Base-by-base conservation (phyloP, 37 sponge, comb jelly and placozoan genomes). In the Halisarca cf. caerulea region DNA sequence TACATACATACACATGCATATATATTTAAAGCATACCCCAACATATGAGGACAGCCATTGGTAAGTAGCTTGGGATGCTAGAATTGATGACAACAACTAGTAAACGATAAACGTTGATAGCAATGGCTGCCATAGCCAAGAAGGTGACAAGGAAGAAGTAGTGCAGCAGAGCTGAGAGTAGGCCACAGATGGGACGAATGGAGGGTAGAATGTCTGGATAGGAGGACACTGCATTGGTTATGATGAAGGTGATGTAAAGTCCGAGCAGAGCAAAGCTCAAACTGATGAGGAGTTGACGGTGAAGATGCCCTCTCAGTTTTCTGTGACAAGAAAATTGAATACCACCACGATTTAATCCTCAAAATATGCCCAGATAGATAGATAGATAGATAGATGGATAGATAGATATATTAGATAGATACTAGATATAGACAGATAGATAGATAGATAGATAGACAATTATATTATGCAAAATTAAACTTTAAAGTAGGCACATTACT, bases 91-190 rank as follows among this genome's bases (percentile, higher is more conserved):
- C 87, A 17, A 47, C 34, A 0, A 86, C 87, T 57, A 86, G 80
- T 25, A 70, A 70, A 20, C 81, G 21, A 38, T 86, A 80, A 27
- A 86, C 58, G 47, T 78, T 59, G 59, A 86, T 59, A 36, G 87
- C 79, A 23, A 80, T 68, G 25, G 81, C 81, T 21, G 66, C 82
- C 74, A 80, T 86, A 14, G 42, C 17, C 44, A 38, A 44, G 66
- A 86, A 86, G 21, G 69, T 44, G 1, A 53, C 87, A 32, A 86
- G 87, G 39, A 86, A 70, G 87, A 86, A 86, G 59, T 86, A 86
- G 42, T 86, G 87, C 54, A 86, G 51, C 9, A 86, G 74, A 30
- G 73, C 73, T 33, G 81, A 80, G 2, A 54, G 15, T 23, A 80
- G 9, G 5, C 41, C 71, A 69, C 87, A 86, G 53, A 78, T 35